A percentile compares a stretch with the other conserved stretches of the same genome.
These are phyloP conservation scores for Corydoras sp. DNA, from an alignment of 2,113 vertebrate genomes.

Conservation along the genomic window DNA sequence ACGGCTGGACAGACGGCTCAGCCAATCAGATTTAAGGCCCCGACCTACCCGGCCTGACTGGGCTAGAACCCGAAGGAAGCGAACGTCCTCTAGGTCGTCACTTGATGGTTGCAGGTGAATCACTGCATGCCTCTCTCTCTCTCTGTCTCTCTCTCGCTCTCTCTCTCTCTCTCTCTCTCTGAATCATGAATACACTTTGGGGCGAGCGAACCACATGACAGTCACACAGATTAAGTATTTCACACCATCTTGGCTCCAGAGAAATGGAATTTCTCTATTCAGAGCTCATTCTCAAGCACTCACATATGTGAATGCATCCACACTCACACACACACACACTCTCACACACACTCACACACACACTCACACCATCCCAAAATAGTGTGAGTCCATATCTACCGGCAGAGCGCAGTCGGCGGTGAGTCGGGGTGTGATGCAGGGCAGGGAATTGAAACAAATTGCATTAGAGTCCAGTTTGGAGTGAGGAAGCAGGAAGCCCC, in stretches of 20 bases:
- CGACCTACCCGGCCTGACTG: too few relatives aligned
- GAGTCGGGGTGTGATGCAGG: slow-evolving; percentile 17
- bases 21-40: too few relatives aligned
- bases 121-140: not conserved
- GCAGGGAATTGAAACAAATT: slow-evolving; percentile 40
- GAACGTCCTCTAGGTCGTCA: too few relatives aligned
- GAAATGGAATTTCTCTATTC: slow-evolving; percentile 26
- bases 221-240: slow-evolving; percentile 22
- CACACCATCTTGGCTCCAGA: slow-evolving; percentile 21
- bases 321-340: not conserved
- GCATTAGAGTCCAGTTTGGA: slow-evolving; percentile 34
- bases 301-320: slow-evolving; percentile 5
- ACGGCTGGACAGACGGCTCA: too few relatives aligned
- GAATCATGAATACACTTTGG: slow-evolving; percentile 10
- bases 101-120: slow-evolving; percentile 1
- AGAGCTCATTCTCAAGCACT: slow-evolving; percentile 19
- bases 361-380: slow-evolving; percentile 7
- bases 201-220: slow-evolving; percentile 8
- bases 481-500: slow-evolving; percentile 10
- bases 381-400: slow-evolving; percentile 15
- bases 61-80: too few relatives aligned
- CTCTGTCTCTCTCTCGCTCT: not conserved
- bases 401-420: slow-evolving; percentile 20
- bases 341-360: not conserved
- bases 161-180: too few relatives aligned